phyloP scores from a whole-genome alignment of 2,888 invertebrate species.

The Heliconius hortense region DNA sequence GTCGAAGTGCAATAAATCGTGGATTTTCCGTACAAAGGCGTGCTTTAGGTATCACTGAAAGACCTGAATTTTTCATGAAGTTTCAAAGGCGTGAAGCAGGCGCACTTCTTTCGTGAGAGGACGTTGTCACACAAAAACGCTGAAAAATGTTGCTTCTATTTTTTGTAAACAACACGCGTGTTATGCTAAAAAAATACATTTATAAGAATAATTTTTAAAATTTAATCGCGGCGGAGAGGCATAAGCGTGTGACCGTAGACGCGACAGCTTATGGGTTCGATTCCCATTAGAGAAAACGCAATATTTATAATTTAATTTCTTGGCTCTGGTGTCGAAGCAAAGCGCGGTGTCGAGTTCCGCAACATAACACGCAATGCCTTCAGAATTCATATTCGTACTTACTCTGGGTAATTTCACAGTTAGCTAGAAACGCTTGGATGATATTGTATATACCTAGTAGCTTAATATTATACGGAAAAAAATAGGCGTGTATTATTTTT shows the following conservation, averaged over 20 bases:
- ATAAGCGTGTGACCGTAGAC: no score
- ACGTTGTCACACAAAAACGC: conserved; percentile 22
- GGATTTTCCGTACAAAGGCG: conserved; percentile 37
- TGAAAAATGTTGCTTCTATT: conserved; percentile 32
- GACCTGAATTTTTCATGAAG: conserved; percentile 74
- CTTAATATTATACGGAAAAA: no score
- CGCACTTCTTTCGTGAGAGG: conserved; percentile 30
- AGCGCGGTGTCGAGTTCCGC: no score
- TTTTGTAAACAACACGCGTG: conserved; percentile 27
- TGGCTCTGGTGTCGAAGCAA: no score
- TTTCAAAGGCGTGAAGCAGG: conserved; percentile 58
- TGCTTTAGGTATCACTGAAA: conserved; percentile 46
- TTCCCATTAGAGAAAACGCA: no score
- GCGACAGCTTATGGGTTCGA: no score
- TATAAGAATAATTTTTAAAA: neutral
- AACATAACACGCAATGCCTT: no score
- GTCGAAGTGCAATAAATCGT: conserved; percentile 40
- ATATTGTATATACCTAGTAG: neutral
- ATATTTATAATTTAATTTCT: no score
- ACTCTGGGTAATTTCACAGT: no score
- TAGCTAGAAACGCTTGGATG: neutral
- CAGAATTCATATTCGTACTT: no score
- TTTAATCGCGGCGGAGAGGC: neutral
- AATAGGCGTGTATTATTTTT: neutral
- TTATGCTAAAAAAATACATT: neutral